phyloP scores from a whole-genome alignment of 2,888 invertebrate species.

The Spilosoma lubricipeda region DNA sequence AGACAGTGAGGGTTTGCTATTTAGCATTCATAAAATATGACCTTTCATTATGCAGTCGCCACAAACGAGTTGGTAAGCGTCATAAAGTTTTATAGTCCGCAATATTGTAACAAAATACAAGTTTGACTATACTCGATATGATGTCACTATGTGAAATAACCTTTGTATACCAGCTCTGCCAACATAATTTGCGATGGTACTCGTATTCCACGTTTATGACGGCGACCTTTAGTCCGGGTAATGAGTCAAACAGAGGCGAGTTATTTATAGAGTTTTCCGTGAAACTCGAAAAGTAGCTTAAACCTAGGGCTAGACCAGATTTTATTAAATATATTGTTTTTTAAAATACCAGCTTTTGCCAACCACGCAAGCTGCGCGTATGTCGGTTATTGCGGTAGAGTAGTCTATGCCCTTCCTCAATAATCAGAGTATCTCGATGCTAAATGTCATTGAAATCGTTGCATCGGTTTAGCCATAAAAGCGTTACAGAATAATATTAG shows the following conservation, averaged over 20 bases:
- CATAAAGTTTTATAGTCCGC: slow-evolving; percentile 67
- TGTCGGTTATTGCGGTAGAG: no score
- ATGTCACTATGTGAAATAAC: slow-evolving; percentile 61
- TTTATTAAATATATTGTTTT: no score
- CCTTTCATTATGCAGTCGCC: slow-evolving; percentile 59
- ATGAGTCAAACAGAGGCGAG: slow-evolving; percentile 19
- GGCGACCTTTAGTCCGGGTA: slow-evolving; percentile 30
- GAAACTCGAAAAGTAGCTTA: slow-evolving; percentile 13
- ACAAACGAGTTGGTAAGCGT: slow-evolving; percentile 49
- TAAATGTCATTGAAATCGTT: no score
- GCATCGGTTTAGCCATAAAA: no score
- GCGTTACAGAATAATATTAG: no score
- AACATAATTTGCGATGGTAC: slow-evolving; percentile 49
- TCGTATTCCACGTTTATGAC: slow-evolving; percentile 27
- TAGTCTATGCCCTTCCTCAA: no score
- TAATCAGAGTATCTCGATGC: no score
- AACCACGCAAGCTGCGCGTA: no score
- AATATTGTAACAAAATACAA: slow-evolving; percentile 55
- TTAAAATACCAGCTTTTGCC: no score
- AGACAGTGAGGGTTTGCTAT: slow-evolving; percentile 46
- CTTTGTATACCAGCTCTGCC: slow-evolving; percentile 45
- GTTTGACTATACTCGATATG: slow-evolving; percentile 57
- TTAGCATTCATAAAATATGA: slow-evolving; percentile 57
- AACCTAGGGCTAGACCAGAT: neutral
- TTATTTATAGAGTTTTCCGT: slow-evolving; percentile 18